Conservation (phyloP, 2,888 invertebrate genomes). For the Xylota segnis region DNA sequence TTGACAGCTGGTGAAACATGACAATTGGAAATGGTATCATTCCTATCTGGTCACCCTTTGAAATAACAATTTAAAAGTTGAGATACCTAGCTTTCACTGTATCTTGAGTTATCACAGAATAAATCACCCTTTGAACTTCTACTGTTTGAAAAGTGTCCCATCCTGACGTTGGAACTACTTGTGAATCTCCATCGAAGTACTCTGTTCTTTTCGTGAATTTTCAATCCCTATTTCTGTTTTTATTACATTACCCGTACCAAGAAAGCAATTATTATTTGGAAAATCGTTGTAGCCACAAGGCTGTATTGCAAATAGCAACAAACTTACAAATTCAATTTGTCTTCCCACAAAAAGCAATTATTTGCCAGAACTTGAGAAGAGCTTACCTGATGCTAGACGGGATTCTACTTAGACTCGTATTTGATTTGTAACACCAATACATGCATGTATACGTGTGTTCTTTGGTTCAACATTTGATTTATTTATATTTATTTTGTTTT, state of each 20-base stretch:
- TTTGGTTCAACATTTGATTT: background rate
- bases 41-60: too few species aligned
- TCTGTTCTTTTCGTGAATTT: background rate
- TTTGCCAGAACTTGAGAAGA: background rate
- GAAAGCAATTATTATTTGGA: background rate
- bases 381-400: background rate
- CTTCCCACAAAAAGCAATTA: constrained; percentile 5
- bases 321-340: background rate
- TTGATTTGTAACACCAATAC: constrained; percentile 4
- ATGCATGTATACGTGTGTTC: background rate
- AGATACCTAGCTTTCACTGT: too few species aligned
- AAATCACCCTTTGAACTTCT: too few species aligned
- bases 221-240: background rate
- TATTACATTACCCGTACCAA: background rate
- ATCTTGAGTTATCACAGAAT: too few species aligned
- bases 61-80: too few species aligned
- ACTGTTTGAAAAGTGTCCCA: too few species aligned
- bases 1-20: too few species aligned
- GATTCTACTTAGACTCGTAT: background rate
- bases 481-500: background rate
- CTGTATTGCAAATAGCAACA: background rate
- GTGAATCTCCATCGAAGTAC: too few species aligned
- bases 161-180: too few species aligned
- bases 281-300: background rate
- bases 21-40: too few species aligned